phyloP scores from a whole-genome alignment of 2,888 invertebrate species.

The Imbricaverruca yamaguchii region DNA sequence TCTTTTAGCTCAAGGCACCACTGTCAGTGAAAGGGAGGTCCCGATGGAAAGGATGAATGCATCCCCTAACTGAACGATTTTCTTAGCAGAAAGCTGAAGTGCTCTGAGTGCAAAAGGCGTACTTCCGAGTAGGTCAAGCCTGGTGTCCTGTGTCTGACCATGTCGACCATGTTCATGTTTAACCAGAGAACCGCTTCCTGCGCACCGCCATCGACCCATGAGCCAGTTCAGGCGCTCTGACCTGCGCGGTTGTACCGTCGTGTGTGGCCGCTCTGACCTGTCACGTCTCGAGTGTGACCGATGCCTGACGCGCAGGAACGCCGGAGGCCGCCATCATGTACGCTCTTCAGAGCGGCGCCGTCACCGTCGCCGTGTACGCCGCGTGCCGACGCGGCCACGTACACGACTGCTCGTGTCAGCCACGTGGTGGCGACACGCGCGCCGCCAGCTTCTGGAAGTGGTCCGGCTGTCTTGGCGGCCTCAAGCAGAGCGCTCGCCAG shows the following conservation, averaged over 20 bases:
- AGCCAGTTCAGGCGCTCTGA: no score
- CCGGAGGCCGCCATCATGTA: conserved; percentile 5
- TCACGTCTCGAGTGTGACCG: not conserved
- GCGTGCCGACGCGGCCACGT: not conserved
- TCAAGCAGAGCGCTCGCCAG: not conserved
- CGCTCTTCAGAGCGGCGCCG: not conserved
- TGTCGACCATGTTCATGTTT: no score
- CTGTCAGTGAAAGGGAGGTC: no score
- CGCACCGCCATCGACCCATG: no score
- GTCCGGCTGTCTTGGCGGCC: not conserved
- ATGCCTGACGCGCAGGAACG: not conserved
- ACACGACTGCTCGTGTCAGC: not conserved
- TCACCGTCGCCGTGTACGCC: not conserved
- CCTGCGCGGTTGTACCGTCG: not conserved
- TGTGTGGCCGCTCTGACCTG: not conserved
- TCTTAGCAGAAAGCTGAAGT: no score
- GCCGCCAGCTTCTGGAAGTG: not conserved
- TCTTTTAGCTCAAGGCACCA: no score
- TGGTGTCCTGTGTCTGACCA: no score
- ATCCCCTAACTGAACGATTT: no score
- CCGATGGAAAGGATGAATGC: no score
- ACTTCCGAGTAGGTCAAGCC: no score
- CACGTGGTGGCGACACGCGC: not conserved
- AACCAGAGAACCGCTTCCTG: no score
- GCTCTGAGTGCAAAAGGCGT: no score